Conservation (phyloP, 2,113 vertebrate genomes). For the Brienomyrus longianalis region DNA sequence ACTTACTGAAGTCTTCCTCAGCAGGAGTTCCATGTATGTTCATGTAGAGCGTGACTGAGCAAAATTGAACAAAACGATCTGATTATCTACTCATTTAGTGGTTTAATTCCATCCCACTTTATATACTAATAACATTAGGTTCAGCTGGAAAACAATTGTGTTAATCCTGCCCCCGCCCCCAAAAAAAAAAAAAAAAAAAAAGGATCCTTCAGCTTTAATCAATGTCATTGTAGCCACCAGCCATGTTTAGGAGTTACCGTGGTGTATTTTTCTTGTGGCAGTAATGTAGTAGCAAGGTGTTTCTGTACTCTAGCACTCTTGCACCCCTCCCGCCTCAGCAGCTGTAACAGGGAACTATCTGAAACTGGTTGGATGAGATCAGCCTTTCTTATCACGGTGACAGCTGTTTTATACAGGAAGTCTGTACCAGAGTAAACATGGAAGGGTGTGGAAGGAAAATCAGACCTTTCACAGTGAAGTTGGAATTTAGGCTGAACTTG, state of each 20-base stretch:
- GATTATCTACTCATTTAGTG: neutral
- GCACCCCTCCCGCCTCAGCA: neutral
- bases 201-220: neutral
- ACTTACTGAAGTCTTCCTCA: neutral
- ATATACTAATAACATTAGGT: neutral
- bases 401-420: neutral
- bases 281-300: neutral
- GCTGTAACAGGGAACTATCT: neutral
- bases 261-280: neutral
- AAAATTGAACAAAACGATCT: neutral
- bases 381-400: neutral
- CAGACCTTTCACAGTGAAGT: neutral
- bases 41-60: neutral
- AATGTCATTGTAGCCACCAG: neutral
- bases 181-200: neutral
- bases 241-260: neutral
- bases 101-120: neutral
- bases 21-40: neutral
- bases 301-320: neutral
- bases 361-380: neutral
- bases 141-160: neutral
- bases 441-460: neutral
- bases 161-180: neutral
- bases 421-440: neutral
- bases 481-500: neutral